Base-by-base conservation (phyloP, 1,140 invertebrate genomes). In the Zophobas morio region DNA sequence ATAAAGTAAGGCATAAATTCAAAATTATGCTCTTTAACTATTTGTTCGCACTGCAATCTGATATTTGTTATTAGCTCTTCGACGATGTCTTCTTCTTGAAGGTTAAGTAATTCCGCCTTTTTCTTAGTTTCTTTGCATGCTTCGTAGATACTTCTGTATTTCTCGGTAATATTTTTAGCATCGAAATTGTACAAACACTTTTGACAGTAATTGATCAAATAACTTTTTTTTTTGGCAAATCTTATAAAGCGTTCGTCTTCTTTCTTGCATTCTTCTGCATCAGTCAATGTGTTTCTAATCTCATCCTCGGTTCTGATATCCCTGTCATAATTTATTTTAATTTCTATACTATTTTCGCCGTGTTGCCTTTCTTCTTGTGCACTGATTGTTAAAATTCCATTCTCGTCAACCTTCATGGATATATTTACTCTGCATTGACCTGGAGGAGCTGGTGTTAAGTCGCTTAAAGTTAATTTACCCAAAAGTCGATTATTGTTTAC, bases 351-450 rank as follows among this genome's bases (percentile, higher is more conserved):
- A 8, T 60, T 72, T 0, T 60, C 66, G 3, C 70, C 66, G 6
- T 49, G 56, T 40, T 32, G 39, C 20, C 20, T 20, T 20, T 20
- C 20, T 66, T 74, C 74, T 3, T 8, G 39, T 8, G 77, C 75
- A 70, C 8, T 72, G 1, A 79, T 60, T 32, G 35, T 66, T 39
- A 81, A 54, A 71, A 81, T 81, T 32, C 80, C 79, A 40, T 80
- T 77, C 46, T 78, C 36, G 71, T 80, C 74, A 40, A 80, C 42
- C 1, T 1, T 6, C 54, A 80, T 77, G 2, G 42, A 47, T 40
- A 75, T 49, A 39, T 42, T 6, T 42, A 78, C 70, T 53, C 39
- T 34, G n/a, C 70, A 72, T 37, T 75, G 32, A 2, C 79, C 79
- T 35, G 56, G 70, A 34, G 39, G 70, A n/a, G 56, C 72, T 47